Evolutionary conservation across 2,888 invertebrate genomes (phyloP).

Genomic region (Pimpla rufipes): DNA sequence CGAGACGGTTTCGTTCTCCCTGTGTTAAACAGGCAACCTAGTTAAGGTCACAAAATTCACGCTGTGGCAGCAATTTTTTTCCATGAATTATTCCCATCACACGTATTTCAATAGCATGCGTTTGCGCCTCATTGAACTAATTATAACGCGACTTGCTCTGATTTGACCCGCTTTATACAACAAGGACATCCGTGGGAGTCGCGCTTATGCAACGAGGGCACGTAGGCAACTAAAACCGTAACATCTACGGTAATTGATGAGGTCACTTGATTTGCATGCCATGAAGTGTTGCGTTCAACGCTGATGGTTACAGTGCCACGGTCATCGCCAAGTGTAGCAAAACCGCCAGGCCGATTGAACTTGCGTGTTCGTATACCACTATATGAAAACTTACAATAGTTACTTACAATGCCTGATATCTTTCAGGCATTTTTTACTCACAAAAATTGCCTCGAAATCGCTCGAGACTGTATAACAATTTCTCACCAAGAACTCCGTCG

Average conservation of each 20-base stretch:
- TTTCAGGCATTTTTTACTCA: too few relatives aligned
- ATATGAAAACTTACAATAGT: too few relatives aligned
- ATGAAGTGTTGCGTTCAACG: slow-evolving; percentile 40
- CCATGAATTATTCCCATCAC: too few relatives aligned
- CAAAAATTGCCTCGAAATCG: too few relatives aligned
- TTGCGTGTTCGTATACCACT: slow-evolving; percentile 3
- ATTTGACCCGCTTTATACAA: slow-evolving; percentile 20
- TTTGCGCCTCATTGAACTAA: slow-evolving; percentile 27
- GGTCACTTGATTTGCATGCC: slow-evolving; percentile 55
- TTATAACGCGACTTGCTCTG: neutral
- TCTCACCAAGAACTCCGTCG: neutral
- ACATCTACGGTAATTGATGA: slow-evolving; percentile 50
- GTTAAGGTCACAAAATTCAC: too few relatives aligned
- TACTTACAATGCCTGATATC: too few relatives aligned
- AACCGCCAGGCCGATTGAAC: slow-evolving; percentile 10
- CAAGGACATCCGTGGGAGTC: slow-evolving; percentile 52
- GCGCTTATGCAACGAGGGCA: slow-evolving; percentile 33
- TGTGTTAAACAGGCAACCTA: too few relatives aligned
- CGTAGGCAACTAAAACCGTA: slow-evolving; percentile 24
- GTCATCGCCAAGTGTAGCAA: slow-evolving; percentile 16
- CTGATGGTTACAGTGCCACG: slow-evolving; percentile 27
- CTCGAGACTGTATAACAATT: too few relatives aligned
- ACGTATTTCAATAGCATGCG: neutral
- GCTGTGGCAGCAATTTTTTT: too few relatives aligned
- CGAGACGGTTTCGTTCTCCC: too few relatives aligned